phyloP scores from a whole-genome alignment of 1,140 invertebrate species.

The Drosophila sproati region DNA sequence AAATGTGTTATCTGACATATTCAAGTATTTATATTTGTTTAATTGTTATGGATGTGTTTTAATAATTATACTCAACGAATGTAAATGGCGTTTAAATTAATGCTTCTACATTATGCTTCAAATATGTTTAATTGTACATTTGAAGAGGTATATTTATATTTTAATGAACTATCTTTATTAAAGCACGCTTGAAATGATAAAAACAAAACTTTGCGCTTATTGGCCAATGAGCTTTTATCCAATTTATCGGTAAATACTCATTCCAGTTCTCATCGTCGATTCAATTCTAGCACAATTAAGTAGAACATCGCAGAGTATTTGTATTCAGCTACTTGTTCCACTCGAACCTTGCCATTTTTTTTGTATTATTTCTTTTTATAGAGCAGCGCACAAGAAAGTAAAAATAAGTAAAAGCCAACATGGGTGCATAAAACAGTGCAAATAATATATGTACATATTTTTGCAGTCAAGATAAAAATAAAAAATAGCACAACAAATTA shows the following conservation, averaged over 20 bases:
- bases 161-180: neutral
- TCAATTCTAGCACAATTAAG: constrained; percentile 23
- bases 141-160: neutral
- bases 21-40: no score
- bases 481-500: constrained; percentile 25
- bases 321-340: constrained; percentile 1
- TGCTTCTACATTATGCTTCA: no score
- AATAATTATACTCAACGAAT: no score
- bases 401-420: constrained; percentile 27
- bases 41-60: no score
- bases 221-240: neutral
- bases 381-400: constrained; percentile 12
- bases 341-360: constrained; percentile 4
- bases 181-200: neutral
- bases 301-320: constrained; percentile 27
- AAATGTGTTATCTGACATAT: no score
- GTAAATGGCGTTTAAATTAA: no score
- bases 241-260: constrained; percentile 7
- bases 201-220: neutral
- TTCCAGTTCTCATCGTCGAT: constrained; percentile 25
- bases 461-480: constrained; percentile 20
- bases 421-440: constrained; percentile 37
- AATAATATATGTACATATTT: constrained; percentile 45
- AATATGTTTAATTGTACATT: neutral
- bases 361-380: neutral